A percentile compares a stretch with the other conserved stretches of the same genome.
phyloP scores from a whole-genome alignment of 2,797 vertebrate species.

The Pseudocheirus occidentalis region DNA sequence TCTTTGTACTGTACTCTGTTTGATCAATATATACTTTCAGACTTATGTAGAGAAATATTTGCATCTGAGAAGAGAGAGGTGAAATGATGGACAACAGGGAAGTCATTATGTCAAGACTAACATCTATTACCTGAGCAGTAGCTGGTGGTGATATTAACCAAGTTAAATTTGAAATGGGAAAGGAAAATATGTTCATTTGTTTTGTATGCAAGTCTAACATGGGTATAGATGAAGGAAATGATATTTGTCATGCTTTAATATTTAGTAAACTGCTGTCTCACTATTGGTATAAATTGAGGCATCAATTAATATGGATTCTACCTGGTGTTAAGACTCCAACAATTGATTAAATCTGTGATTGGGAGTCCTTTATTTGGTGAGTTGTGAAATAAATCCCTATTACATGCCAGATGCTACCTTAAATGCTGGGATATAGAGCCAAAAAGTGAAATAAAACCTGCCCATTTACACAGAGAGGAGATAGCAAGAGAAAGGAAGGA shows the following conservation, averaged over 20 bases:
- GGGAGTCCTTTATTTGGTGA: background rate
- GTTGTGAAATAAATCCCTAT: background rate
- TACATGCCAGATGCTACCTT: background rate
- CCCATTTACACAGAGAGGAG: background rate
- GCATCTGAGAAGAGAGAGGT: background rate
- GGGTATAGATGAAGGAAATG: background rate
- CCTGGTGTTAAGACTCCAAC: background rate
- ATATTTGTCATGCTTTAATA: background rate
- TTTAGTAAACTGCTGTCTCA: background rate
- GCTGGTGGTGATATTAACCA: background rate
- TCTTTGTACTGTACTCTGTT: background rate
- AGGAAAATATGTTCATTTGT: background rate
- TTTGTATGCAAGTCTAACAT: background rate
- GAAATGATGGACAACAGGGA: background rate
- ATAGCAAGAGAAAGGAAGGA: background rate
- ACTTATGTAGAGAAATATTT: background rate
- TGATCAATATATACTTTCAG: constrained; percentile 22
- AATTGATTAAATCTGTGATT: background rate
- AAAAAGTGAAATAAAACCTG: background rate
- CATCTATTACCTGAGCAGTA: background rate
- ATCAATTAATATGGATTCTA: background rate
- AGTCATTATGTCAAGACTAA: background rate
- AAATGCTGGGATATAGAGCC: background rate
- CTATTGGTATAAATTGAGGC: background rate
- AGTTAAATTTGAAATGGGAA: background rate